These are phyloP conservation scores for Deroplatys truncata DNA, from an alignment of 2,888 invertebrate genomes.

Conservation along the genomic window DNA sequence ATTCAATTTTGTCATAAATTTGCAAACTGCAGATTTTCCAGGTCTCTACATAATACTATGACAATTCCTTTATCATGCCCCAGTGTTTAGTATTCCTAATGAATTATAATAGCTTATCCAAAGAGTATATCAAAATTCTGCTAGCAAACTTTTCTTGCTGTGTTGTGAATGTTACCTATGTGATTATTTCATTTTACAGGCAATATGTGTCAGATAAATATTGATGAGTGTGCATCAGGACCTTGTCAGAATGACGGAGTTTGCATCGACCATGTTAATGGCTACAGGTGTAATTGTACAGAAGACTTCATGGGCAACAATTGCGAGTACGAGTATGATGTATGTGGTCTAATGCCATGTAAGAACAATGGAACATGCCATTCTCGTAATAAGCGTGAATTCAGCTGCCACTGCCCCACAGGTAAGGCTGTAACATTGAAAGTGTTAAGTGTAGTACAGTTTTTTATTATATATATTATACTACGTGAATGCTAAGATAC, in stretches of 20 bases:
- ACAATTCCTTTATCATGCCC: too few relatives aligned
- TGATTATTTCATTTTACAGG: conserved; percentile 41
- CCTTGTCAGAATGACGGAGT: conserved; percentile 57
- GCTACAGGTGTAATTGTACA: conserved; percentile 55
- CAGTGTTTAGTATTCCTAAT: too few relatives aligned
- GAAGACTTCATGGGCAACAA: conserved; percentile 53
- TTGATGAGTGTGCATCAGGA: conserved; percentile 48
- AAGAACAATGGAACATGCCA: conserved; percentile 61
- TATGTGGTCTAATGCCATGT: conserved; percentile 57
- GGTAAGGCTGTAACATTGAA: conserved; percentile 40
- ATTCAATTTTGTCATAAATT: too few relatives aligned
- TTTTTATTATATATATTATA: too few relatives aligned
- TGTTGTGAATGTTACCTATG: too few relatives aligned
- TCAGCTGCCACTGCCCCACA: conserved; percentile 58
- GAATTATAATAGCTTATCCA: too few relatives aligned
- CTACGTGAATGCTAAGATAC: too few relatives aligned
- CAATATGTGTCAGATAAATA: conserved; percentile 51
- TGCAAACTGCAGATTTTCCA: too few relatives aligned
- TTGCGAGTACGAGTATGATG: conserved; percentile 55
- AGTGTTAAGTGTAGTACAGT: too few relatives aligned
- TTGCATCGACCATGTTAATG: conserved; percentile 52
- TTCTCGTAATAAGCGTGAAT: conserved; percentile 46
- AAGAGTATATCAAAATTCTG: too few relatives aligned
- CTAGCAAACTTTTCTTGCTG: too few relatives aligned
- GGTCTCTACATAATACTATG: too few relatives aligned